Percentiles rank a stretch among this genome's conserved stretches.
Conservation (phyloP, 2,113 vertebrate genomes). For the Corythaeola cristata region DNA sequence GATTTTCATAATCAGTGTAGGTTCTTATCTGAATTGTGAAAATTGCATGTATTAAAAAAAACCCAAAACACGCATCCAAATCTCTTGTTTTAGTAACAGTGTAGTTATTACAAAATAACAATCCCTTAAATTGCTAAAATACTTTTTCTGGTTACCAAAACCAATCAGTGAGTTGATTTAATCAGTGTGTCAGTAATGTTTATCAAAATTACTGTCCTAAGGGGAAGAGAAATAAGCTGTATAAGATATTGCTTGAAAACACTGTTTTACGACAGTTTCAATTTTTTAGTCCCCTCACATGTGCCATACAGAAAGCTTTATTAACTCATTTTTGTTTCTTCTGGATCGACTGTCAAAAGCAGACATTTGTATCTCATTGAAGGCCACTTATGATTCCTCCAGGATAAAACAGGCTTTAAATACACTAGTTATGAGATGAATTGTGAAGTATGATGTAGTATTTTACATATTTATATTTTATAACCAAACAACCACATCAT, state of each 20-base stretch:
- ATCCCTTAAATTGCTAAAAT: not conserved
- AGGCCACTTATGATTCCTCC: not conserved
- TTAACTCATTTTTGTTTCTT: not conserved
- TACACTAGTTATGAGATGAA: not conserved
- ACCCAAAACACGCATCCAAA: not conserved
- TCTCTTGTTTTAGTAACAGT: not conserved
- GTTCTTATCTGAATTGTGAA: not conserved
- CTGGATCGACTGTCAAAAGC: not conserved
- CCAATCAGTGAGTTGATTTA: not conserved
- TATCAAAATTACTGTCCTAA: not conserved
- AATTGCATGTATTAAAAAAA: not conserved
- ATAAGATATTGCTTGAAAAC: not conserved
- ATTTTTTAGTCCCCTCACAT: not conserved
- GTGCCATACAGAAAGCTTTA: not conserved
- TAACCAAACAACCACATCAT: not conserved
- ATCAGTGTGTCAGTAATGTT: not conserved
- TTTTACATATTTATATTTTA: not conserved
- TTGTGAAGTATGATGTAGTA: not conserved
- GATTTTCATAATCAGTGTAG: not conserved
- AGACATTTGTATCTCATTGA: not conserved
- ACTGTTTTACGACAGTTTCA: not conserved
- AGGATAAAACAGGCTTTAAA: not conserved
- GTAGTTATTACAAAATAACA: not conserved
- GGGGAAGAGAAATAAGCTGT: not conserved
- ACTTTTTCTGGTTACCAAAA: not conserved